phyloP scores from a whole-genome alignment of 1,140 invertebrate species.

The Eumeta japonica region DNA sequence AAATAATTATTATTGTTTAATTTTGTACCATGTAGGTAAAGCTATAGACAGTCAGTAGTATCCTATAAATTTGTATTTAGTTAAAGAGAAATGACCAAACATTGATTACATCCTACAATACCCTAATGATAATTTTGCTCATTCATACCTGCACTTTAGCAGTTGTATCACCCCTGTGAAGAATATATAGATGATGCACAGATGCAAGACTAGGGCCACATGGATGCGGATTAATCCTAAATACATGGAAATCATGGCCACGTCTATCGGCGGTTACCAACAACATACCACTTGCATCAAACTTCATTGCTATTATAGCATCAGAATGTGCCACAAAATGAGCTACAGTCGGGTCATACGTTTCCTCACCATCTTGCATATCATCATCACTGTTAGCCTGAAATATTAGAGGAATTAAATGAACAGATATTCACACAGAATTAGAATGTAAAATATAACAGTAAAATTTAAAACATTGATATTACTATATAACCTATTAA shows the following conservation, averaged over 20 bases:
- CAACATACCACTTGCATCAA: constrained; percentile 89
- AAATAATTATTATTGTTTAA: too few relatives aligned
- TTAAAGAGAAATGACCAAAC: constrained; percentile 7
- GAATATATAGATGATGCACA: constrained; percentile 94
- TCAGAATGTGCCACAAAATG: constrained; percentile 94
- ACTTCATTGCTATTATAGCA: constrained; percentile 85
- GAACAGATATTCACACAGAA: not conserved
- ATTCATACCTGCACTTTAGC: constrained; percentile 68
- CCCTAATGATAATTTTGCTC: not conserved
- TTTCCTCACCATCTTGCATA: constrained; percentile 53
- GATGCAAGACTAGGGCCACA: constrained; percentile 81
- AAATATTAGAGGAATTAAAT: not conserved
- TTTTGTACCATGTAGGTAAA: too few relatives aligned
- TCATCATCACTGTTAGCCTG: constrained; percentile 61
- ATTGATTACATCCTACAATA: constrained; percentile 5
- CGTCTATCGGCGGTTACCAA: constrained; percentile 88
- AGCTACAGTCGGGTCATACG: constrained; percentile 75
- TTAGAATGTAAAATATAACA: not conserved
- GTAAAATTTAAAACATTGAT: not conserved
- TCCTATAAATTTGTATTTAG: too few relatives aligned
- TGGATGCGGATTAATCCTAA: constrained; percentile 91
- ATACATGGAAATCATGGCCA: constrained; percentile 96
- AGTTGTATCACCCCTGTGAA: constrained; percentile 86
- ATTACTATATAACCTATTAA: not conserved
- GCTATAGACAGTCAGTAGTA: too few relatives aligned